A percentile compares a stretch with the other conserved stretches of the same genome.
Evolutionary conservation across 2,888 invertebrate species (phyloP).

Genomic region (Trachelus iudaicus): DNA sequence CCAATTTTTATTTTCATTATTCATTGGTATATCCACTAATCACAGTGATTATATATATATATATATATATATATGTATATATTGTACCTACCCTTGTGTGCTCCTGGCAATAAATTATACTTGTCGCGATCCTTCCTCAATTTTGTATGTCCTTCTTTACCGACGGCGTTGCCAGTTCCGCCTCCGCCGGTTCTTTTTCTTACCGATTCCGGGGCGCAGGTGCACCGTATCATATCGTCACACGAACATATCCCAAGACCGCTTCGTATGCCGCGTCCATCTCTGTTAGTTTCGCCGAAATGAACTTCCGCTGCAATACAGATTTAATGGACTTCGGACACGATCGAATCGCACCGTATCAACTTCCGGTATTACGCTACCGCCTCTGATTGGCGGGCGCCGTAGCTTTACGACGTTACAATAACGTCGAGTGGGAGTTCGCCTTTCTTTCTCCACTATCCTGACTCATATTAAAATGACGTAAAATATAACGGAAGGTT

Average conservation of each 20-base stretch:
- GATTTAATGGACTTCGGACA: slow-evolving; percentile 44
- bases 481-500: neutral
- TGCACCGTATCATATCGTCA: slow-evolving; percentile 63
- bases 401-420: too few relatives aligned
- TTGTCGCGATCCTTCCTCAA: slow-evolving; percentile 42
- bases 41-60: too few relatives aligned
- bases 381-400: too few relatives aligned
- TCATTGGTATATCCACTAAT: neutral
- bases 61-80: too few relatives aligned
- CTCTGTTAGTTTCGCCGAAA: slow-evolving; percentile 63
- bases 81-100: slow-evolving; percentile 49
- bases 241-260: slow-evolving; percentile 69
- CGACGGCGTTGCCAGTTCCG: slow-evolving; percentile 24
- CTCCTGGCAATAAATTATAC: slow-evolving; percentile 38
- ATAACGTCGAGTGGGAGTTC: too few relatives aligned
- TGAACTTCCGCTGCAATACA: slow-evolving; percentile 55
- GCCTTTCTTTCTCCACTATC: too few relatives aligned
- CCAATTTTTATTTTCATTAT: neutral
- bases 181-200: slow-evolving; percentile 24
- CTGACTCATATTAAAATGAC: neutral
- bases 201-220: slow-evolving; percentile 59
- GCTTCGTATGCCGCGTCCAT: slow-evolving; percentile 66
- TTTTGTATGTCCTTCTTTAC: slow-evolving; percentile 30
- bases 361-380: slow-evolving; percentile 28
- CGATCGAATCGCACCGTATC: slow-evolving; percentile 47